These are phyloP conservation scores for Trachelus tabidus DNA, from an alignment of 2,888 invertebrate species.

Conservation along the genomic window DNA sequence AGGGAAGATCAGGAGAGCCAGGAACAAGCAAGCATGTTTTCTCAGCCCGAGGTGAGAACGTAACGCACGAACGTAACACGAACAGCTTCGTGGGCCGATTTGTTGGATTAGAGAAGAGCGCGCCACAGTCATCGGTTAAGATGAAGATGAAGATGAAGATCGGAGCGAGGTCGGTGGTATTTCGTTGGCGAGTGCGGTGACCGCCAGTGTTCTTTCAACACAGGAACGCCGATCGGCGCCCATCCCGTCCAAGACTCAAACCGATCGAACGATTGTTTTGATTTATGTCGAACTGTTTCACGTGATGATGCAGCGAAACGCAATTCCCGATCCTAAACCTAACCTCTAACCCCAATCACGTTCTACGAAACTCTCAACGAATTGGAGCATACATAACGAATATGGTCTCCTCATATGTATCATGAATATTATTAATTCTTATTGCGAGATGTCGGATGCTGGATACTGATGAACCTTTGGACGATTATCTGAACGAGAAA, in stretches of 20 bases:
- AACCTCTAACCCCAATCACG: conserved; percentile 16
- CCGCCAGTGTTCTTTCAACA: conserved; percentile 17
- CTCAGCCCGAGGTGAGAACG: conserved; percentile 1
- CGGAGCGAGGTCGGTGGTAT: conserved; percentile 6
- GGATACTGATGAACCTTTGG: neutral
- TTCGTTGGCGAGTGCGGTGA: conserved; percentile 14
- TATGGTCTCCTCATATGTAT: neutral
- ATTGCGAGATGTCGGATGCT: neutral
- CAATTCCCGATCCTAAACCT: conserved; percentile 10
- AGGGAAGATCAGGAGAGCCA: neutral
- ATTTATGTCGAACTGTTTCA: conserved; percentile 23
- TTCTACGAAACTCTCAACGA: conserved; percentile 16
- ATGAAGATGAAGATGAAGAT: neutral
- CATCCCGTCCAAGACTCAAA: conserved; percentile 4
- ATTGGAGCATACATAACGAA: conserved; percentile 15
- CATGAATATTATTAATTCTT: neutral
- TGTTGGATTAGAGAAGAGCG: conserved; percentile 3
- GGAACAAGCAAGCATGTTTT: neutral
- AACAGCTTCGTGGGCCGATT: neutral
- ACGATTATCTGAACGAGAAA: neutral
- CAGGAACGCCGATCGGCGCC: conserved; percentile 9
- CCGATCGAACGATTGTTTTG: conserved; percentile 22
- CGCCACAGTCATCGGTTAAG: neutral
- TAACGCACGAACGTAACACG: neutral
- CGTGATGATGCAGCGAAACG: conserved; percentile 21